phyloP scores from a whole-genome alignment of 2,113 vertebrate genomes.

The Leucopsar rothschildi region DNA sequence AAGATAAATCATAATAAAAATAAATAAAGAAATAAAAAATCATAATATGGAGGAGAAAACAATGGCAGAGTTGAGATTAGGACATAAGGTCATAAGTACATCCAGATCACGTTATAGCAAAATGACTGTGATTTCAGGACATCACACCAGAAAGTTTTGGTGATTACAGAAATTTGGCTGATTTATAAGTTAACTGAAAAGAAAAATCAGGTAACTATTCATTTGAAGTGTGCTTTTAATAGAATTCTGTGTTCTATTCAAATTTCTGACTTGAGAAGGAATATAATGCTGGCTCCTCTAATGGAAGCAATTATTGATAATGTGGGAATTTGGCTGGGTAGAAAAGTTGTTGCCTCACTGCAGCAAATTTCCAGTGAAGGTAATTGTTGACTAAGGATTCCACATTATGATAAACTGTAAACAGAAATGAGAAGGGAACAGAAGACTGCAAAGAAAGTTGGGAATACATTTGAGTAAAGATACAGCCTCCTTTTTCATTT shows the following conservation, averaged over 20 bases:
- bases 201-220: background rate
- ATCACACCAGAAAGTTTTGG: background rate
- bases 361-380: background rate
- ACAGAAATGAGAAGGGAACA: background rate
- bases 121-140: background rate
- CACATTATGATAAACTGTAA: background rate
- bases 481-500: background rate
- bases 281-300: background rate
- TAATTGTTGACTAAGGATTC: background rate
- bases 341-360: background rate
- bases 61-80: background rate
- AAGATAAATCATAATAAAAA: background rate
- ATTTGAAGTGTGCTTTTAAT: background rate
- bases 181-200: conserved; percentile 18
- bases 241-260: background rate
- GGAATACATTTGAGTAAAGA: background rate
- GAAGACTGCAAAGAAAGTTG: background rate
- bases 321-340: background rate
- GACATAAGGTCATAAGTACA: background rate
- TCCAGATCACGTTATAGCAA: background rate
- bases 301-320: background rate
- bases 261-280: background rate
- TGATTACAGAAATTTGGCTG: background rate
- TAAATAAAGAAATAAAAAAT: no score
- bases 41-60: background rate